Conservation (phyloP, 2,888 invertebrate genomes). For the Herminia tarsipennalis region DNA sequence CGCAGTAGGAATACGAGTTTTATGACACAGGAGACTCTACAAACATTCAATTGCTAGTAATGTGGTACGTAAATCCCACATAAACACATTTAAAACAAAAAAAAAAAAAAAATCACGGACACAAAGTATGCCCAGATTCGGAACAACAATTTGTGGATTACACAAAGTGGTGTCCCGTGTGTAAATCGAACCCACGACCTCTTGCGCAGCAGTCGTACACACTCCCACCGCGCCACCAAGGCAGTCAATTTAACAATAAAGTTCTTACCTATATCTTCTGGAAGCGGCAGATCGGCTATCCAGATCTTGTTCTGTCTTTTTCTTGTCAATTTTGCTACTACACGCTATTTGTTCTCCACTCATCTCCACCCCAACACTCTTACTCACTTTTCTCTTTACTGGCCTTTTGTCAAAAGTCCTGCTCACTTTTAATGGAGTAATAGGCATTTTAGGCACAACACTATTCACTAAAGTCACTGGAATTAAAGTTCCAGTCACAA, state of each 20-base stretch:
- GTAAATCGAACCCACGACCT: too few species aligned
- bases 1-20: too few species aligned
- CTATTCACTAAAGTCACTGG: constrained; percentile 60
- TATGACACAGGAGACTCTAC: neutral
- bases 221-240: too few species aligned
- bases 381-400: constrained; percentile 49
- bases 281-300: constrained; percentile 70
- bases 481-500: constrained; percentile 63
- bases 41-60: neutral
- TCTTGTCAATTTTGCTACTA: constrained; percentile 9
- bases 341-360: constrained; percentile 11
- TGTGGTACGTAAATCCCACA: too few species aligned
- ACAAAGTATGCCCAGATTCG: too few species aligned
- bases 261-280: constrained; percentile 59
- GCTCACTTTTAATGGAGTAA: constrained; percentile 50
- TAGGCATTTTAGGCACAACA: constrained; percentile 58
- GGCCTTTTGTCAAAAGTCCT: constrained; percentile 44
- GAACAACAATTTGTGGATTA: too few species aligned
- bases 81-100: too few species aligned
- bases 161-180: too few species aligned
- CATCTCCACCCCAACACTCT: constrained; percentile 14
- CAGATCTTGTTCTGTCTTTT: constrained; percentile 31
- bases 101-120: neutral
- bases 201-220: too few species aligned
- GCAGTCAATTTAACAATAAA: neutral